These are phyloP conservation scores for Calycopis cecrops DNA, from an alignment of 1,140 invertebrate genomes.

Conservation along the genomic window DNA sequence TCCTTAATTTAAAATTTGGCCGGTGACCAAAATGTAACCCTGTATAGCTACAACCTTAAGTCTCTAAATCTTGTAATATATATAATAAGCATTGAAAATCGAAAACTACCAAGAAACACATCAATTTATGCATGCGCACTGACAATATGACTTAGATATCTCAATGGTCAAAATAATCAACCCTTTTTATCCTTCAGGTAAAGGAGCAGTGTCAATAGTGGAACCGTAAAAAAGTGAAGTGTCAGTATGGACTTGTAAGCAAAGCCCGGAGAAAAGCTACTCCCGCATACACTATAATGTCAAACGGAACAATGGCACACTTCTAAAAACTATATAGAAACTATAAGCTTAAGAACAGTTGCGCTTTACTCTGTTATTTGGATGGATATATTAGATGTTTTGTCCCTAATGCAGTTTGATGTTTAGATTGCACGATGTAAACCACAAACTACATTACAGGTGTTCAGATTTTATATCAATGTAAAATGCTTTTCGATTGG, in stretches of 20 bases:
- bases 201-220: slow-evolving; percentile 35
- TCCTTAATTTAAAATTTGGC: no score
- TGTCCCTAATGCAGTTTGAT: no score
- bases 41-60: no score
- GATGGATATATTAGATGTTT: no score
- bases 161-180: not conserved
- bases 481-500: not conserved
- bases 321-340: slow-evolving; percentile 24
- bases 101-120: no score
- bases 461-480: not conserved
- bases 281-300: slow-evolving; percentile 37
- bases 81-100: no score
- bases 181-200: slow-evolving; percentile 36
- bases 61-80: no score
- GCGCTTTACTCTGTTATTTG: not conserved
- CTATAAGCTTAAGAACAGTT: not conserved
- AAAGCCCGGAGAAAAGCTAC: slow-evolving; percentile 56
- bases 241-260: slow-evolving; percentile 64
- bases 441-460: not conserved
- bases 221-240: slow-evolving; percentile 67
- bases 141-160: no score
- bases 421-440: not conserved
- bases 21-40: no score
- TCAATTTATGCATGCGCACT: no score
- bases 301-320: slow-evolving; percentile 44